Evolutionary conservation across 2,797 vertebrate species (phyloP), one percentile per base, ranked within the genome.

Genomic region (Xiphorhynchus erythropygius): DNA sequence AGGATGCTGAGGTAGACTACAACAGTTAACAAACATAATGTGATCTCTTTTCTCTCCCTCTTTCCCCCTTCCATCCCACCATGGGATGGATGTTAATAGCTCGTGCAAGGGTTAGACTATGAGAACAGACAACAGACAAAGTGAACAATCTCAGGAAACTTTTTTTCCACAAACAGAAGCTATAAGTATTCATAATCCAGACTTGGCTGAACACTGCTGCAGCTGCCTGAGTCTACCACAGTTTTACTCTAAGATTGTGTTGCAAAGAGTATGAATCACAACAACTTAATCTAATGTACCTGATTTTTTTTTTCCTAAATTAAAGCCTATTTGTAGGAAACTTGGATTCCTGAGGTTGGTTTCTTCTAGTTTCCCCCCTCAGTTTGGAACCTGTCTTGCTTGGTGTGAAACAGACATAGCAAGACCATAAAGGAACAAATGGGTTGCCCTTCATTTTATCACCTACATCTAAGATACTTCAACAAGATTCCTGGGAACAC

Each of bases 211-310:
- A 88, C 18, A 35, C 49, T 75, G n/a, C 23, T 90, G 74, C 69
- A 84, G 73, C 69, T 94, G 91, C 65, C 53, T 18, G 21, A 75
- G n/a, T 19, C 32, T 35, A 75, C 62, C 86, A 81, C 3, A 18
- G 47, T 18, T 93, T 90, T 89, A 44, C 46, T 44, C 50, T 41
- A 55, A 37, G 35, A 55, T 23, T 18, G 1, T 57, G 33, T 41
- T 46, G 23, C 50, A 75, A 69, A 53, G 16, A 53, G 32, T 59
- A 67, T 53, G 78, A 94, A 83, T 88, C 83, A 90, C 39, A 75
- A 46, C 60, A 86, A 77, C 24, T 85, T 92, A 87, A 94, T 80
- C 53, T 83, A 91, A 89, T 87, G 83, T 18, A 89, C 18, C 33
- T 30, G 33, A 9, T 37, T 28, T 84, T 79, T 79, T 79, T 44